phyloP scores from a whole-genome alignment of 2,113 vertebrate species.

The Colius striatus region DNA sequence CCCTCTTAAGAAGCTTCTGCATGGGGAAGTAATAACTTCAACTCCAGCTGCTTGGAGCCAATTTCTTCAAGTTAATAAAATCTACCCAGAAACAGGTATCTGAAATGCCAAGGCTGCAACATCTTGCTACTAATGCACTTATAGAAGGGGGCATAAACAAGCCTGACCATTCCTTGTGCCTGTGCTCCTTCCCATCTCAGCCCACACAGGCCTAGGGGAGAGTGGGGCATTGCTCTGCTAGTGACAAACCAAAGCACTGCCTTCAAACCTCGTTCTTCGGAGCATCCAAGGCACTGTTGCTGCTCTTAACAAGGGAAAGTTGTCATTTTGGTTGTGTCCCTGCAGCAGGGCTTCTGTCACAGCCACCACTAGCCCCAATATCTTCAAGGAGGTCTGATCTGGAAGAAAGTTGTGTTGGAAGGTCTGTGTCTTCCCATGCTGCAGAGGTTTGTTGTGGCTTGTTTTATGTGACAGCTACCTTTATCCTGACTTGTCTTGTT shows the following conservation, averaged over 20 bases:
- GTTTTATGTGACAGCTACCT: neutral
- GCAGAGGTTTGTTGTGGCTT: neutral
- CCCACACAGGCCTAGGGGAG: accelerated
- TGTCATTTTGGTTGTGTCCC: neutral
- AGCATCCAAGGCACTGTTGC: neutral
- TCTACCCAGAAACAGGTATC: neutral
- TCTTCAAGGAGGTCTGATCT: neutral
- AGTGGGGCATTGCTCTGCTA: neutral
- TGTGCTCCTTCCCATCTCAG: accelerated
- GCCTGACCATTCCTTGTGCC: accelerated
- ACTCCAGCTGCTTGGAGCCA: neutral
- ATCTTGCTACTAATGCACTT: neutral
- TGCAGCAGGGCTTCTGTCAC: neutral
- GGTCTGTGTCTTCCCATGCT: neutral
- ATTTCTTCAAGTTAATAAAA: neutral
- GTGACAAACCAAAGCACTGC: neutral
- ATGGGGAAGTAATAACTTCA: neutral
- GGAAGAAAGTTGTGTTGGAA: neutral
- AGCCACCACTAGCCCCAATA: accelerated
- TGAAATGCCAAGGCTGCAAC: neutral
- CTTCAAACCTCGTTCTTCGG: neutral
- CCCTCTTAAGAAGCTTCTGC: neutral
- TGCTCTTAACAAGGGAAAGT: accelerated
- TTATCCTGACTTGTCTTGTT: neutral
- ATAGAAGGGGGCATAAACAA: neutral